Conservation (phyloP, 2,797 vertebrate species). For the Helarctos malayanus region DNA sequence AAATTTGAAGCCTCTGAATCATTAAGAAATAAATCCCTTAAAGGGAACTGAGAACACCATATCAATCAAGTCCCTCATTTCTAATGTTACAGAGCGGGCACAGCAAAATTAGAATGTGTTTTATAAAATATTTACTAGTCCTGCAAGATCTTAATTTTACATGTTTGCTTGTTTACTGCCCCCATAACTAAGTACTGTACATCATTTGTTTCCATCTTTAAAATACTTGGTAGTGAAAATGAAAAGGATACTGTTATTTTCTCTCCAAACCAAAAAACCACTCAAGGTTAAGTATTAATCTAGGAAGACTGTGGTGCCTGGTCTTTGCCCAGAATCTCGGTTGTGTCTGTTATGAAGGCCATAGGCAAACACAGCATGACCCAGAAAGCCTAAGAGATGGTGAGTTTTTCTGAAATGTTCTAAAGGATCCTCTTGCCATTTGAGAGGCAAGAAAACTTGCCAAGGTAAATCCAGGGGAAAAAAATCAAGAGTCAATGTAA, state of each 20-base stretch:
- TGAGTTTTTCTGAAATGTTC: conserved; percentile 48
- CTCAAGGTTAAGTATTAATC: not conserved
- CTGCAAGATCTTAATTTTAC: not conserved
- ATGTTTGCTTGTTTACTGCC: conserved; percentile 10
- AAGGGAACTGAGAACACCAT: not conserved
- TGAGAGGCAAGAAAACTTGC: conserved; percentile 21
- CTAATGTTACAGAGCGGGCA: not conserved
- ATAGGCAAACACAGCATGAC: not conserved
- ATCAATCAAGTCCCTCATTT: not conserved
- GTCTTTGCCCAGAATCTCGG: not conserved
- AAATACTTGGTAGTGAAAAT: conserved; percentile 56
- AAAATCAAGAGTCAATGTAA: not conserved
- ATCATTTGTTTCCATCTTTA: conserved; percentile 41
- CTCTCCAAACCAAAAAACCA: not conserved
- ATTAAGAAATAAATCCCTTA: conserved; percentile 31
- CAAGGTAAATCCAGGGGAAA: not conserved
- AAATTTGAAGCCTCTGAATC: conserved; percentile 35
- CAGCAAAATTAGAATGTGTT: conserved; percentile 6
- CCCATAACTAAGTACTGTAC: not conserved
- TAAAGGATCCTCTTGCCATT: not conserved
- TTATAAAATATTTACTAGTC: conserved; percentile 17
- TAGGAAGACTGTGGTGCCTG: not conserved
- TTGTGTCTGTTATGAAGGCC: conserved; percentile 22
- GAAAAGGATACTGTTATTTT: conserved; percentile 42
- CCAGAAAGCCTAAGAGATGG: conserved; percentile 19